Evolutionary conservation across 2,797 vertebrate species (phyloP), one percentile per base, ranked within the genome.

Genomic region (Pachyuromys duprasi): DNA sequence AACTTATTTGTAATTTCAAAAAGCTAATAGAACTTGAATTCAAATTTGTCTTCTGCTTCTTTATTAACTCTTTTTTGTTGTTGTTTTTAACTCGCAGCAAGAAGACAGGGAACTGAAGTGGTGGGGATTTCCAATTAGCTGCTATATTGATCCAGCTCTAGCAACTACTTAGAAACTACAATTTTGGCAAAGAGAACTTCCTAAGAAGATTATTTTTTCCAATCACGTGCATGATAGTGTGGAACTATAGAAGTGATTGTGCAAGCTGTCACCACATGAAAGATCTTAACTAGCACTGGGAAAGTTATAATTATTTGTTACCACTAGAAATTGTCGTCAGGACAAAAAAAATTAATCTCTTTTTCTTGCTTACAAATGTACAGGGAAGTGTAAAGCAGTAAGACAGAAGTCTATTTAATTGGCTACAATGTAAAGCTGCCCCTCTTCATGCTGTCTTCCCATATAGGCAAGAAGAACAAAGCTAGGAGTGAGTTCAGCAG

Each of bases 11-110:
- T 14, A 74, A 36, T 33, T 88, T 95, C 42, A 94, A 72, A 49
- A 95, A 94, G 75, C 49, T 36, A 55, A 83, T 1, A 62, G 39
- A 94, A 93, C 1, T 84, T 90, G 20, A 60, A 80, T 94, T 94
- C 80, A 42, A 65, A 45, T 13, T 31, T 62, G 28, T 55, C 33
- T 81, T 72, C 24, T 83, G 26, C 9, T 3, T 83, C 62, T 89
- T 80, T 33, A 83, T 86, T 82, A 26, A 57, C 24, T 49, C 18
- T 3, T 62, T 39, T 76, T 92, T 89, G 42, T 26, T 81, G 45
- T 49, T 49, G 8, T 49, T 49, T 49, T 67, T 86, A 82, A 69
- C 33, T 55, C 62, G 69, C 5, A 49, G 18, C 1, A 3, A 94
- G 90, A 80, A 67, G 18, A 20, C 49, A 82, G 36, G 39, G 84